A percentile compares a stretch with the other conserved stretches of the same genome.
phyloP scores from a whole-genome alignment of 1,140 invertebrate genomes.

The Bombus impatiens region DNA sequence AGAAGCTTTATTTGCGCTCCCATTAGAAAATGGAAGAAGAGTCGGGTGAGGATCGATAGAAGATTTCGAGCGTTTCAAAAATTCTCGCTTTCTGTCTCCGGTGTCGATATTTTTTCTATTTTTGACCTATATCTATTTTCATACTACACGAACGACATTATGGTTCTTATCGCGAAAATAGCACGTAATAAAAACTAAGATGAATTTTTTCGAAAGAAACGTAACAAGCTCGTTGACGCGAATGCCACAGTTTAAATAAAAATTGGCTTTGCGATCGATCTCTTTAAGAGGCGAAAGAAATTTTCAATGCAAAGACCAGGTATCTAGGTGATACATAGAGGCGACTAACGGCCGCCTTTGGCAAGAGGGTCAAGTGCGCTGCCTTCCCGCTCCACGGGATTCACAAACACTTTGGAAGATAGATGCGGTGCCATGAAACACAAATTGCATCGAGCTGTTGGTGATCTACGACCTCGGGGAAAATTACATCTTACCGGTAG shows the following conservation, averaged over 20 bases:
- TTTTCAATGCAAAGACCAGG: neutral
- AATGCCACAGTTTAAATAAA: neutral
- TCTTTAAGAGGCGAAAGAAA: neutral
- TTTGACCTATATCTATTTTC: neutral
- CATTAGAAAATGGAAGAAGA: neutral
- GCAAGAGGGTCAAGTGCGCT: slow-evolving; percentile 26
- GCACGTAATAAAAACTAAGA: neutral
- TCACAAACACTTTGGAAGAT: slow-evolving; percentile 31
- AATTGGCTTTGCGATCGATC: neutral
- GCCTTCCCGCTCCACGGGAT: slow-evolving; percentile 3
- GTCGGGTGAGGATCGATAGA: neutral
- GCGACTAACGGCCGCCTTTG: neutral
- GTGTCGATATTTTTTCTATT: neutral
- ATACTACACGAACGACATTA: neutral
- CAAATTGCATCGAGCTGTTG: slow-evolving; percentile 32
- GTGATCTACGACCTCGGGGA: slow-evolving; percentile 28
- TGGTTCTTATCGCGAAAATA: neutral
- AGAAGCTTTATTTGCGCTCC: slow-evolving; percentile 35
- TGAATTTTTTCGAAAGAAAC: neutral
- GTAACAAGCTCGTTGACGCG: neutral
- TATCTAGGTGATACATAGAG: neutral
- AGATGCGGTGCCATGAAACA: slow-evolving; percentile 30
- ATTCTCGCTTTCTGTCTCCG: neutral
- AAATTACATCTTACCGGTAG: slow-evolving; percentile 29
- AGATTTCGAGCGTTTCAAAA: neutral